Evolutionary conservation across 2,888 invertebrate genomes (phyloP).

Genomic region (Tribolium freemani): DNA sequence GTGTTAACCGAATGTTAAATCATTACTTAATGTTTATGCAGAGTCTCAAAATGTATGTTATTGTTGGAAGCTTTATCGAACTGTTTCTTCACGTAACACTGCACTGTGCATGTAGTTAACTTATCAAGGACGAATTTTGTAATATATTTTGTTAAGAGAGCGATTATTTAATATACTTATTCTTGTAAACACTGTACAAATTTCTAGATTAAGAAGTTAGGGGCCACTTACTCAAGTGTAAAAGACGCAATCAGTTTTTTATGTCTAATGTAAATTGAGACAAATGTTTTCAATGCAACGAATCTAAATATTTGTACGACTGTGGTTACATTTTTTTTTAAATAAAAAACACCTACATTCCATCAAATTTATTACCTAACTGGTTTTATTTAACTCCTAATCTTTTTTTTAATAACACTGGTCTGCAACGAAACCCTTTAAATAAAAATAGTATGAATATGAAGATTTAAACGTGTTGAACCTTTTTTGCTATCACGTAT

Average conservation of each 20-base stretch:
- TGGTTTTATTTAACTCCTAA: neutral
- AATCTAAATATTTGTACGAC: constrained; percentile 3
- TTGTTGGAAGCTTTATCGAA: too few species aligned
- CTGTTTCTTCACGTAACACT: too few species aligned
- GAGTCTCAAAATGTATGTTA: neutral
- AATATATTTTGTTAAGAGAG: neutral
- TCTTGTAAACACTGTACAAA: neutral
- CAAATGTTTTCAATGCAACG: constrained; percentile 1
- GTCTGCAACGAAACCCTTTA: too few species aligned
- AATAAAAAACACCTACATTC: constrained; percentile 32
- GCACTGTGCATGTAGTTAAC: too few species aligned
- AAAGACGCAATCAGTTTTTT: too few species aligned
- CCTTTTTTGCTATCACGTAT: too few species aligned
- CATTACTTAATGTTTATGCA: neutral
- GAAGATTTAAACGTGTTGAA: too few species aligned
- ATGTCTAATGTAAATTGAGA: too few species aligned
- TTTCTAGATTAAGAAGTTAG: neutral
- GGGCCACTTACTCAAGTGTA: neutral
- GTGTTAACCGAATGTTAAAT: neutral
- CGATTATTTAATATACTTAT: neutral
- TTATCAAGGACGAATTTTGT: neutral
- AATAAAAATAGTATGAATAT: too few species aligned
- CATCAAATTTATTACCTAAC: neutral
- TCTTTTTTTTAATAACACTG: too few species aligned
- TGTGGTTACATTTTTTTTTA: constrained; percentile 38